Percentiles rank a stretch among this genome's conserved stretches.
Evolutionary conservation across 2,888 invertebrate genomes (phyloP).

Genomic region (Odontomyia ornata): DNA sequence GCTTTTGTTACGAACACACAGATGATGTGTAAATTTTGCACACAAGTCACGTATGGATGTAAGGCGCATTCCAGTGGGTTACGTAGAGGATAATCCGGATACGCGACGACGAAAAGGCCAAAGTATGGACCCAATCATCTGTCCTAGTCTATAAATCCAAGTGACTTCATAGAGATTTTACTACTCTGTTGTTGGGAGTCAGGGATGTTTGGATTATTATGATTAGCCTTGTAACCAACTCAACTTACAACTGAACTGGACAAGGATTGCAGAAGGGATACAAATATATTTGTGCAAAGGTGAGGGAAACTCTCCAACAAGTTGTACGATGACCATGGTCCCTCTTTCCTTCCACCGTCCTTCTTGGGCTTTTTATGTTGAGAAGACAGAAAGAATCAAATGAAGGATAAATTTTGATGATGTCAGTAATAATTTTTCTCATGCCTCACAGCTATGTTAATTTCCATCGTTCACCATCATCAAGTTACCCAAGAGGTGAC

Average conservation of each 20-base stretch:
- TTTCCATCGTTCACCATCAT: too few relatives aligned
- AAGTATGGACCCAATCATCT: not conserved
- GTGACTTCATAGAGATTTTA: not conserved
- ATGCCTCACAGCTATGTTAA: not conserved
- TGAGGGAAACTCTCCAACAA: too few relatives aligned
- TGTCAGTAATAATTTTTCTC: slow-evolving; percentile 19
- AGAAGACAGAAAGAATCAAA: not conserved
- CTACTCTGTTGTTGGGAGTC: too few relatives aligned
- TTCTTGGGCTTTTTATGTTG: not conserved
- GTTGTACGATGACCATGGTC: too few relatives aligned
- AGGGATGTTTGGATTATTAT: not conserved
- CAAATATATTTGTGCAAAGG: too few relatives aligned
- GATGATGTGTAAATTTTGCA: not conserved
- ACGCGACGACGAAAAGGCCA: not conserved
- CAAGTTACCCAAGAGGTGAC: too few relatives aligned
- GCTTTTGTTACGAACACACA: not conserved
- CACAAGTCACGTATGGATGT: not conserved
- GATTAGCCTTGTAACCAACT: not conserved
- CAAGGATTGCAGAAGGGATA: too few relatives aligned
- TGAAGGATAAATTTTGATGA: slow-evolving; percentile 22
- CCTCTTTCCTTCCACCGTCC: not conserved
- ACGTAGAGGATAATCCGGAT: not conserved
- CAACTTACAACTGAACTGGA: too few relatives aligned
- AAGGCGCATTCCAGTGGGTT: slow-evolving; percentile 7
- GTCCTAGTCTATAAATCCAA: not conserved